These are phyloP conservation scores for Alaudala cheleensis DNA, from an alignment of 2,113 vertebrate genomes.

Conservation along the genomic window DNA sequence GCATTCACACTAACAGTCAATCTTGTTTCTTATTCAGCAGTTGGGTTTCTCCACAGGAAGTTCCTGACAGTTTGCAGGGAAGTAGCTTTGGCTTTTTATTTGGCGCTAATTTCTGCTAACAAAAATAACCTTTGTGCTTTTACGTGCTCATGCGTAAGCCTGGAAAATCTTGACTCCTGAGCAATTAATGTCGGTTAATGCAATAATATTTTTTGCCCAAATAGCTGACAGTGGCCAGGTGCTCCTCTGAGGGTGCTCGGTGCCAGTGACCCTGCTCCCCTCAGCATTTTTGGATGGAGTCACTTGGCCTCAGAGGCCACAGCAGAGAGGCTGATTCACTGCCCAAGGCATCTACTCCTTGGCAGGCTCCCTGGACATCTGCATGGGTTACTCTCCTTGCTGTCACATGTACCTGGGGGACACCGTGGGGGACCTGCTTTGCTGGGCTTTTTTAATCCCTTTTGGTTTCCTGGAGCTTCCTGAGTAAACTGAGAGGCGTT, in stretches of 20 bases:
- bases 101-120: background rate
- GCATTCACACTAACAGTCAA: background rate
- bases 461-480: background rate
- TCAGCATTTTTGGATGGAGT: background rate
- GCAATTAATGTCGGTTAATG: background rate
- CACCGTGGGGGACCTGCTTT: background rate
- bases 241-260: background rate
- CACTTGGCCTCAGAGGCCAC: background rate
- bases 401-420: background rate
- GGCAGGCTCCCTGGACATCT: background rate
- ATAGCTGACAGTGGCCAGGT: background rate
- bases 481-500: background rate
- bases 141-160: background rate
- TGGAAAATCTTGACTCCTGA: background rate
- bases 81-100: slow-evolving; percentile 17
- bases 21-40: background rate
- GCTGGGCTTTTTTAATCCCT: background rate
- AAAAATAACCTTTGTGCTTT: slow-evolving; percentile 6
- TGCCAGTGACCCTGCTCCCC: background rate
- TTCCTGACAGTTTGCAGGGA: slow-evolving; percentile 29
- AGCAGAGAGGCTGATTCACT: background rate
- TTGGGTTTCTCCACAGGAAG: background rate
- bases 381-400: background rate
- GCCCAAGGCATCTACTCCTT: slow-evolving; percentile 6
- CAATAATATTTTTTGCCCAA: background rate